Conservation (phyloP, 2,113 vertebrate species). For the Ammodramus savannarum region DNA sequence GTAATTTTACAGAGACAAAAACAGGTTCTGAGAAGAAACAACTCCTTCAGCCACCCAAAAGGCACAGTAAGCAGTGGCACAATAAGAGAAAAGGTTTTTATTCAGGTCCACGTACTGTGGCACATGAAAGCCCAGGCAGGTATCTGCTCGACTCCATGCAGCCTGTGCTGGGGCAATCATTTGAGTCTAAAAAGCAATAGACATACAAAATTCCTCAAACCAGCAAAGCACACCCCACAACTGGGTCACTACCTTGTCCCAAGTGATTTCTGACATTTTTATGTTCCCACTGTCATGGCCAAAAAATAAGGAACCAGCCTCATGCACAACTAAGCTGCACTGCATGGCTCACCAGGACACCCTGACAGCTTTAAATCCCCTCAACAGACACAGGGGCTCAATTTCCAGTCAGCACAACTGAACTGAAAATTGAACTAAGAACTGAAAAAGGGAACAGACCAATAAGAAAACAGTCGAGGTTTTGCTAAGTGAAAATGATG, state of each 20-base stretch:
- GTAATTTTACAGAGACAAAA: not conserved
- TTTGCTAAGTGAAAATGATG: not conserved
- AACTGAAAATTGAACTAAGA: conserved; percentile 32
- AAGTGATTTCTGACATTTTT: not conserved
- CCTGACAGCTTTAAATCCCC: not conserved
- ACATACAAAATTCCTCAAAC: not conserved
- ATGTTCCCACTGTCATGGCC: not conserved
- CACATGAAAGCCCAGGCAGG: not conserved
- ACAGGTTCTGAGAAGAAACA: not conserved
- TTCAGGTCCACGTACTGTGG: not conserved
- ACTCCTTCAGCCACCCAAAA: not conserved
- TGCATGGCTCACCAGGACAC: not conserved
- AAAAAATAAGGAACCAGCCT: not conserved
- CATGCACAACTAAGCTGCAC: not conserved
- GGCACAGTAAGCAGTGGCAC: not conserved
- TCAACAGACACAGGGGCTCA: not conserved
- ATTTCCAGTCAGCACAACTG: conserved; percentile 2
- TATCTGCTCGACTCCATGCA: not conserved
- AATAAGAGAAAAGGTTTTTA: not conserved
- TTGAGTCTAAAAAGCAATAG: not conserved
- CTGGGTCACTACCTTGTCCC: not conserved
- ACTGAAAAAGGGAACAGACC: conserved; percentile 33
- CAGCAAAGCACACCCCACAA: not conserved
- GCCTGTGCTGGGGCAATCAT: not conserved
- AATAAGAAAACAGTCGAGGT: not conserved